Base-by-base conservation (phyloP, 37 sponge, comb jelly and placozoan genomes). In the Hexactinellida sp. region DNA sequence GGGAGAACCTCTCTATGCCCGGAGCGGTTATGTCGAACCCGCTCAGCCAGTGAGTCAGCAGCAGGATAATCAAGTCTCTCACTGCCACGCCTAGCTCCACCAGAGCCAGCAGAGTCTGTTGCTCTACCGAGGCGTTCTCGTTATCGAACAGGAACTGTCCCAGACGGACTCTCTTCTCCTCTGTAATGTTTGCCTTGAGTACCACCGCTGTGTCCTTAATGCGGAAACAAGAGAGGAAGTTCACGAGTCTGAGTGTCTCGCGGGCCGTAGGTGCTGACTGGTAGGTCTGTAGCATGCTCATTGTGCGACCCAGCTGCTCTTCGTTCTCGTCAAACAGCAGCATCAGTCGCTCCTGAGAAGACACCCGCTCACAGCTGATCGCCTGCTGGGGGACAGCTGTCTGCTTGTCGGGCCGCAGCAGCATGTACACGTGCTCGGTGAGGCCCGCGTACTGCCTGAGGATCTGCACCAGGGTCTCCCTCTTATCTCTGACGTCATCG, bases 181-280 rank as follows among this genome's bases (percentile, higher is more conserved):
- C 76, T 3, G 3, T 7, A 7, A 63, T 63, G 34, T 23, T 63
- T 3, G 76, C 3, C 34, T 63, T 63, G 34, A 63, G 76, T 7
- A n/a, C 21, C 28, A 63, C 13, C 9, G 52, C 52, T n/a, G 3
- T 63, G 5, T 63, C 76, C 76, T 63, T 63, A n/a, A 63, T 63
- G 76, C 13, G 76, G 76, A 63, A 63, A n/a, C 76, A 63, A n/a
- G 76, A 63, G 19, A 63, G 76, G 76, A 63, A 63, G 76, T 63
- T 63, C 3, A 63, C 76, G 19, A 63, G 76, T 63, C 13, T 63
- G 5, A 63, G 76, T 21, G 28, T 28, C 5, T 63, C 76, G 3
- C 76, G 3, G 5, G 19, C 76, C 25, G 5, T 28, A 10, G 28
- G 5, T 7, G 34, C 30, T 3, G 76, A n/a, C 5, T 10, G 25